Percentiles rank a stretch among this genome's conserved stretches.
phyloP scores from a whole-genome alignment of 2,113 vertebrate genomes.

The Athene cunicularia region DNA sequence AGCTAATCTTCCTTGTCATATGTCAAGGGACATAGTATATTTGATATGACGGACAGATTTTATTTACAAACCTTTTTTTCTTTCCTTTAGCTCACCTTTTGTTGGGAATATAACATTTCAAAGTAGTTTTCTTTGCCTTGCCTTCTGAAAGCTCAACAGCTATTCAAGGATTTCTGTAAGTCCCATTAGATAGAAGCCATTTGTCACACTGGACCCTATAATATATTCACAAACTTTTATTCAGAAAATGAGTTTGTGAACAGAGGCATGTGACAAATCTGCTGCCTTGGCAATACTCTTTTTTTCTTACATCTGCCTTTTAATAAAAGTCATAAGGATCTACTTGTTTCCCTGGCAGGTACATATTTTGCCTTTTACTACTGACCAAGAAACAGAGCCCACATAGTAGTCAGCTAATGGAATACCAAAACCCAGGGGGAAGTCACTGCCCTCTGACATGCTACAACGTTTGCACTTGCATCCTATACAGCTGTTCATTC shows the following conservation, averaged over 20 bases:
- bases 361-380: background rate
- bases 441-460: background rate
- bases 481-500: background rate
- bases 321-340: background rate
- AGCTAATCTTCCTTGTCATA: background rate
- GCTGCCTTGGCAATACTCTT: background rate
- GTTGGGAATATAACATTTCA: background rate
- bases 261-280: background rate
- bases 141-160: background rate
- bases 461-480: background rate
- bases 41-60: background rate
- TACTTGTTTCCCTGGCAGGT: background rate
- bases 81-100: background rate
- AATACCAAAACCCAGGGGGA: background rate
- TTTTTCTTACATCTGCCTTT: background rate
- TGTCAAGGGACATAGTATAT: background rate
- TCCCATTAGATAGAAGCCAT: background rate
- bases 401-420: background rate
- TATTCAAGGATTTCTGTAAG: background rate
- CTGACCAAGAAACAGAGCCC: background rate
- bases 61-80: background rate
- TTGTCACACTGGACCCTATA: background rate
- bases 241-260: background rate
- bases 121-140: background rate
- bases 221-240: background rate